These are phyloP conservation scores for Toxotes jaculatrix DNA, from an alignment of 2,113 vertebrate genomes.

Conservation along the genomic window DNA sequence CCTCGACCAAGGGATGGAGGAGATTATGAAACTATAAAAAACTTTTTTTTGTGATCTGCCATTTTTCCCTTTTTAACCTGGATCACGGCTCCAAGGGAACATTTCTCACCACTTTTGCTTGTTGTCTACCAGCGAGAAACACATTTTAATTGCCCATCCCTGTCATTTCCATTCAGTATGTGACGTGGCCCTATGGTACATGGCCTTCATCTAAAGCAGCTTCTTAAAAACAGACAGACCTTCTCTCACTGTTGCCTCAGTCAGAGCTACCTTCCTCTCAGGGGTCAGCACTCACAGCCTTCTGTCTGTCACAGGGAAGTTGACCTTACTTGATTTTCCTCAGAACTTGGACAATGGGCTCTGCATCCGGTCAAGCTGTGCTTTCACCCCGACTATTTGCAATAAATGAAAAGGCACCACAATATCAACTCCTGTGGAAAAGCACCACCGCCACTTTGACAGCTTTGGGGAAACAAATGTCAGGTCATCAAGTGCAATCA, in stretches of 20 bases:
- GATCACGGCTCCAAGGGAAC: background rate
- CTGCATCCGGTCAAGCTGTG: background rate
- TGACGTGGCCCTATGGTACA: too few relatives aligned
- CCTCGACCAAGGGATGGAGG: too few relatives aligned
- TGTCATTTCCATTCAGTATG: too few relatives aligned
- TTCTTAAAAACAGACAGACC: too few relatives aligned
- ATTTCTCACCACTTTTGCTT: background rate
- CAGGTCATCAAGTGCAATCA: background rate
- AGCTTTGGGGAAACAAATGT: constrained; percentile 35
- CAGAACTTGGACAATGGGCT: constrained; percentile 11
- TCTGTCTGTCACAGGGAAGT: too few relatives aligned
- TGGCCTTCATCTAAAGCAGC: too few relatives aligned
- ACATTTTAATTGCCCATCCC: too few relatives aligned
- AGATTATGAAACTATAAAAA: background rate
- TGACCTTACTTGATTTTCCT: background rate
- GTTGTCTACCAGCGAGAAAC: too few relatives aligned
- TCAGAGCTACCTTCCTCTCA: constrained; percentile 24
- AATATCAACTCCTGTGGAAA: background rate
- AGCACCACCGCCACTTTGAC: background rate
- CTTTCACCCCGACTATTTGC: constrained; percentile 14
- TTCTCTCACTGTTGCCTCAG: background rate
- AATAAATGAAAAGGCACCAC: background rate
- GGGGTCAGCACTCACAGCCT: constrained; percentile 11
- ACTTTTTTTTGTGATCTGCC: background rate
- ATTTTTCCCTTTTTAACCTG: background rate